Evolutionary conservation across 2,113 vertebrate species (phyloP).

Genomic region (Melanerpes aurifrons): DNA sequence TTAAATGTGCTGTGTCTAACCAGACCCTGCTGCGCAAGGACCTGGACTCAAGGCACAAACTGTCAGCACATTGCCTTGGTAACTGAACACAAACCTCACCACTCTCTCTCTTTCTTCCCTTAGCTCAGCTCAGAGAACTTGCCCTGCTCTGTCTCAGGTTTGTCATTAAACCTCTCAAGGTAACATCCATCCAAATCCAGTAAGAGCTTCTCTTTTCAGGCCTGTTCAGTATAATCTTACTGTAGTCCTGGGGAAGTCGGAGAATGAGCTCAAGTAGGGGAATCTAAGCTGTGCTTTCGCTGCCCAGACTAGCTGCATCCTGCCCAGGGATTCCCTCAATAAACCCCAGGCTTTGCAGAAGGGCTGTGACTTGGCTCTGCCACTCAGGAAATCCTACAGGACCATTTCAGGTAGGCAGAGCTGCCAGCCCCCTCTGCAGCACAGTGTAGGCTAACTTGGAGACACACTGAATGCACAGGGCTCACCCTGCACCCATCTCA

Average conservation of each 20-base stretch:
- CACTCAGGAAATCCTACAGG: background rate
- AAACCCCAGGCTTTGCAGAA: background rate
- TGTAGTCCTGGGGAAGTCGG: background rate
- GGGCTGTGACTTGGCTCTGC: background rate
- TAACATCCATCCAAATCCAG: background rate
- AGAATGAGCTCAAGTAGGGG: background rate
- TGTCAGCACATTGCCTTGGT: background rate
- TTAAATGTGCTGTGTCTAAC: background rate
- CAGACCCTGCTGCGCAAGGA: background rate
- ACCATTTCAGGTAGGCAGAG: background rate
- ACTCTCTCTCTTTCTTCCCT: background rate
- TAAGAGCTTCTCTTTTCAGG: background rate
- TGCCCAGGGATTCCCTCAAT: background rate
- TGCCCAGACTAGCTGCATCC: background rate
- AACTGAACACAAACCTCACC: background rate
- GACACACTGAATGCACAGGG: accelerated
- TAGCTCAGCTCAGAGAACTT: background rate
- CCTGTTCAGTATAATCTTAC: background rate
- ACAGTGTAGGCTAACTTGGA: accelerated
- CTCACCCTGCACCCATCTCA: background rate
- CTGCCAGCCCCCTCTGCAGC: background rate
- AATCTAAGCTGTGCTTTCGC: background rate
- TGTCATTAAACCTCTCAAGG: background rate
- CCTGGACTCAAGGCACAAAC: background rate
- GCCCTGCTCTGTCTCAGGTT: background rate